A percentile compares a stretch with the other conserved stretches of the same genome.
Evolutionary conservation across 2,888 invertebrate genomes (phyloP).

Genomic region (Amphiduros pacificus): DNA sequence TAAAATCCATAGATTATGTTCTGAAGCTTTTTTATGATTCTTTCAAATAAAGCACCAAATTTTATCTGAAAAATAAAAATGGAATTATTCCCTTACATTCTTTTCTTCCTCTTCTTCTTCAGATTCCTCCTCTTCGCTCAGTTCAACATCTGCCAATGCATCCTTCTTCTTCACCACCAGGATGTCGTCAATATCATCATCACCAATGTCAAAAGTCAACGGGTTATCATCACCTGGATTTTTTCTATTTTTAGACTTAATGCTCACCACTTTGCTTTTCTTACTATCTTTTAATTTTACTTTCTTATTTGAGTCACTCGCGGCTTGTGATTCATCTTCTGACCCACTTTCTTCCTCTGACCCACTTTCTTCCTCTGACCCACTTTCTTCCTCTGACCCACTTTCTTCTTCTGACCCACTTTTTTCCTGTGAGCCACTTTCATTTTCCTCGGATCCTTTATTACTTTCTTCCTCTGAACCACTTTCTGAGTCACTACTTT

Average conservation of each 20-base stretch:
- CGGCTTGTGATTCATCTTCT: neutral
- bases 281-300: neutral
- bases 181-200: slow-evolving; percentile 25
- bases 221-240: too few relatives aligned
- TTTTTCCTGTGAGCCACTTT: neutral
- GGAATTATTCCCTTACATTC: slow-evolving; percentile 60
- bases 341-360: slow-evolving; percentile 6
- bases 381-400: neutral
- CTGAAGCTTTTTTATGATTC: too few relatives aligned
- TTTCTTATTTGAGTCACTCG: slow-evolving; percentile 9
- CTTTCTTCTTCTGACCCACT: neutral
- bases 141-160: slow-evolving; percentile 3
- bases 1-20: too few relatives aligned
- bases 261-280: slow-evolving; percentile 3
- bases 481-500: neutral
- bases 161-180: slow-evolving; percentile 19
- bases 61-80: neutral
- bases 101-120: slow-evolving; percentile 46
- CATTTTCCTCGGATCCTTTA: too few relatives aligned
- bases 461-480: too few relatives aligned
- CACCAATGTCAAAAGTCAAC: slow-evolving; percentile 12
- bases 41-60: too few relatives aligned
- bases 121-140: slow-evolving; percentile 46
- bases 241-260: neutral
- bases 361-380: neutral